A percentile compares a stretch with the other conserved stretches of the same genome.
These are phyloP conservation scores for Actinemys pallida DNA, from an alignment of 2,113 vertebrate species.

Conservation along the genomic window DNA sequence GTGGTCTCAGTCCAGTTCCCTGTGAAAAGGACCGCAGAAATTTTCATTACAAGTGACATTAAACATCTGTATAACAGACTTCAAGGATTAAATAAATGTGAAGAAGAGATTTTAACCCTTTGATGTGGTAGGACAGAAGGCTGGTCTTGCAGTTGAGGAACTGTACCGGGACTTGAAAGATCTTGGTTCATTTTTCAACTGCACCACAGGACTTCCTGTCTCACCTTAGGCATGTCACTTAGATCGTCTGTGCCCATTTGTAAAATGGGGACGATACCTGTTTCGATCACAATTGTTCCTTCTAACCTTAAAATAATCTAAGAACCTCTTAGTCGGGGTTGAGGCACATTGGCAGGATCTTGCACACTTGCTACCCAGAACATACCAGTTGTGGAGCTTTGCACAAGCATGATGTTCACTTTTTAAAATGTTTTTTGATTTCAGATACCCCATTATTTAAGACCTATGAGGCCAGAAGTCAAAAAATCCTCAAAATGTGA, in stretches of 20 bases:
- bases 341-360: neutral
- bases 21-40: accelerated
- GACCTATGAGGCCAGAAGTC: neutral
- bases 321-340: neutral
- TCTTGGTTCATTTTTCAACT: neutral
- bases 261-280: neutral
- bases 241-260: neutral
- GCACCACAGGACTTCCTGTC: neutral
- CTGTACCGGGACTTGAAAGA: neutral
- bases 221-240: neutral
- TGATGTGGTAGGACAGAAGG: neutral
- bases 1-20: accelerated
- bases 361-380: neutral
- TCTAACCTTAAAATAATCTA: neutral
- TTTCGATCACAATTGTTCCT: neutral
- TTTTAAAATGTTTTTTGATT: neutral
- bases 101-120: neutral
- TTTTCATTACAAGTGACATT: neutral
- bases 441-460: neutral
- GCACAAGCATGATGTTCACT: neutral
- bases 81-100: neutral
- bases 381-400: neutral
- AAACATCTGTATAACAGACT: accelerated
- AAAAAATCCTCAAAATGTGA: neutral
- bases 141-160: neutral